Percentiles rank a stretch among this genome's conserved stretches.
These are phyloP conservation scores for Magallana gigas DNA, from an alignment of 1,140 invertebrate genomes.

Conservation along the genomic window DNA sequence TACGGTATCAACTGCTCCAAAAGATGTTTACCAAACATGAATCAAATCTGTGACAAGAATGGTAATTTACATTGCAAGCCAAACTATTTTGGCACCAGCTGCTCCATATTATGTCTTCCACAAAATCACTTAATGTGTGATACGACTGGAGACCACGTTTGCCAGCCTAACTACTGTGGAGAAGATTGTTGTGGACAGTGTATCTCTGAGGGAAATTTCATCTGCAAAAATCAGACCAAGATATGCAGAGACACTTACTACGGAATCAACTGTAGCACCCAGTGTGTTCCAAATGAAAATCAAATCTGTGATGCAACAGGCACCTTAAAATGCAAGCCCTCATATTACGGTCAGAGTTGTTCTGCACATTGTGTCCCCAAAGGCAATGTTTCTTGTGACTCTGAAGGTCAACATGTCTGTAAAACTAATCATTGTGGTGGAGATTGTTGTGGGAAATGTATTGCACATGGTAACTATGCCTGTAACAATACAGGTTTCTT, in stretches of 20 bases:
- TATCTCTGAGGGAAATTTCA: neutral
- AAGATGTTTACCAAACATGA: neutral
- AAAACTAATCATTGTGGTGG: slow-evolving; percentile 18
- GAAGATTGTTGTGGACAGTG: slow-evolving; percentile 43
- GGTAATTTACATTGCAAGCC: neutral
- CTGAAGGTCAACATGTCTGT: slow-evolving; percentile 3
- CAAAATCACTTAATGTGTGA: neutral
- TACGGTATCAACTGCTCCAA: slow-evolving; percentile 16
- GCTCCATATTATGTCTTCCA: neutral
- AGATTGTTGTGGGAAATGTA: neutral
- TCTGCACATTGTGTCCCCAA: neutral
- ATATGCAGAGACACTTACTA: slow-evolving; percentile 22
- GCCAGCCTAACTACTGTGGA: slow-evolving; percentile 18
- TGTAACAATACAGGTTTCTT: neutral
- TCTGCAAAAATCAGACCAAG: neutral
- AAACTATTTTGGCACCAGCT: neutral
- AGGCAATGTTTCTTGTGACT: neutral
- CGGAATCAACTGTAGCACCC: slow-evolving; percentile 20
- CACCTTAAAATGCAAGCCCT: neutral
- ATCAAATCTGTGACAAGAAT: neutral
- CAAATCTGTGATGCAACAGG: slow-evolving; percentile 13
- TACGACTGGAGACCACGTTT: neutral
- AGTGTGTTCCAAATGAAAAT: neutral
- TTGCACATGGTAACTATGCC: neutral
- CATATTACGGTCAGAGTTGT: slow-evolving; percentile 20